phyloP scores from a whole-genome alignment of 2,888 invertebrate species.

The Hymenopus coronatus region DNA sequence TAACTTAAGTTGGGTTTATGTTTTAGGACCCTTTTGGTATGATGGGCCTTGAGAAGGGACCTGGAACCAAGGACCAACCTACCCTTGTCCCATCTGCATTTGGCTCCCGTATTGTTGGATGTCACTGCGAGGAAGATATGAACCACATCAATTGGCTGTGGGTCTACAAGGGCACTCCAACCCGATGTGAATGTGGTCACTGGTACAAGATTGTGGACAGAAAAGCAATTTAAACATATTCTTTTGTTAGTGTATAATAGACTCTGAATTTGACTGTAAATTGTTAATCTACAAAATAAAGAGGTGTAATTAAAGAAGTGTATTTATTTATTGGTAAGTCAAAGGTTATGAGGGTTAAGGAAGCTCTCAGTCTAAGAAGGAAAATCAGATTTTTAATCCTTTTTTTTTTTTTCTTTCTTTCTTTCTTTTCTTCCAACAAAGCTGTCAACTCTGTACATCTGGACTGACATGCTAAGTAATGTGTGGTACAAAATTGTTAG shows the following conservation, averaged over 20 bases:
- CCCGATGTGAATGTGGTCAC: conserved; percentile 93
- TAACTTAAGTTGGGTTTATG: neutral
- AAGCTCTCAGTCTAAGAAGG: too few species aligned
- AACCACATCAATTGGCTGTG: conserved; percentile 92
- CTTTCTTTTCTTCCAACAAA: too few species aligned
- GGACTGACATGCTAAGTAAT: too few species aligned
- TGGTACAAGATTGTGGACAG: conserved; percentile 91
- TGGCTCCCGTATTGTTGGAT: conserved; percentile 87
- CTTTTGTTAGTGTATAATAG: neutral
- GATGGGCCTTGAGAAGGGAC: conserved; percentile 69
- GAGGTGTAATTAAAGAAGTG: too few species aligned
- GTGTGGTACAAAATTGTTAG: too few species aligned
- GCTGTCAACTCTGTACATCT: too few species aligned
- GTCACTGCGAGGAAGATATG: conserved; percentile 94
- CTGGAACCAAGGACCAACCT: conserved; percentile 79
- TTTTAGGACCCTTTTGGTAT: conserved; percentile 73
- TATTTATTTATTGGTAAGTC: too few species aligned
- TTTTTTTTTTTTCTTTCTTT: too few species aligned
- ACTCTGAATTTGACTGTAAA: neutral
- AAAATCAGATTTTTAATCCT: too few species aligned
- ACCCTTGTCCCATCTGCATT: conserved; percentile 89
- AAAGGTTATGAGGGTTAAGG: too few species aligned
- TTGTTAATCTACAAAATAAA: too few species aligned
- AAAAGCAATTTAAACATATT: conserved; percentile 36
- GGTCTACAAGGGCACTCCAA: conserved; percentile 83